A percentile compares a stretch with the other conserved stretches of the same genome.
Conservation (phyloP, 2,888 invertebrate species). For the Selenia dentaria region DNA sequence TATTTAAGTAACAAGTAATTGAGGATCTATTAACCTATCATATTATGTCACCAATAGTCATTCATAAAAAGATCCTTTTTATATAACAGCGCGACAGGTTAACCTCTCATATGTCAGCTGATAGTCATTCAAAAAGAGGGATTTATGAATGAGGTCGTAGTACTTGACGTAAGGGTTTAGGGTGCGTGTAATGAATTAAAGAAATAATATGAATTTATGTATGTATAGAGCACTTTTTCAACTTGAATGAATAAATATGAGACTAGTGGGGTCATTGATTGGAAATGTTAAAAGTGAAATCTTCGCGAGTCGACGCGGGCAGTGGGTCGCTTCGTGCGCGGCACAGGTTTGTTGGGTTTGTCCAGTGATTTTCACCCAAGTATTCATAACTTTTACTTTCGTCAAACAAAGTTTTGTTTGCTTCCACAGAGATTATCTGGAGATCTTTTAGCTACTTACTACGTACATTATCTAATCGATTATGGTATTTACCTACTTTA, state of each 20-base stretch:
- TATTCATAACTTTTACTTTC: constrained; percentile 75
- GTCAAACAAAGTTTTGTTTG: constrained; percentile 52
- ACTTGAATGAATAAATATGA: constrained; percentile 25
- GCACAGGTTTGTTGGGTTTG: constrained; percentile 74
- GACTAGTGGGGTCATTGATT: constrained; percentile 49
- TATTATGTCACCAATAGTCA: constrained; percentile 17
- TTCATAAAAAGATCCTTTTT: constrained; percentile 42
- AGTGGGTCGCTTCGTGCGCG: constrained; percentile 69
- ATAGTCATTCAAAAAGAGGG: constrained; percentile 35
- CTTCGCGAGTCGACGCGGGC: constrained; percentile 61
- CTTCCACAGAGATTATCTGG: constrained; percentile 34
- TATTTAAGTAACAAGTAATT: not conserved
- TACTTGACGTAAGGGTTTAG: not conserved
- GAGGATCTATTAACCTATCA: not conserved
- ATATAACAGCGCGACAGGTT: constrained; percentile 54
- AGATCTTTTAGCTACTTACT: no score
- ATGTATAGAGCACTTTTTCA: constrained; percentile 11
- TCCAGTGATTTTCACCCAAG: constrained; percentile 70
- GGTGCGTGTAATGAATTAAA: constrained; percentile 7
- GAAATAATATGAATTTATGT: constrained; percentile 1
- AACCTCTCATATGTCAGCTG: constrained; percentile 56
- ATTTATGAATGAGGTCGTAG: constrained; percentile 33
- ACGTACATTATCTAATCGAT: no score
- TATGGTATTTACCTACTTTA: no score
- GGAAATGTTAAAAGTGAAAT: constrained; percentile 78